Percentiles rank a stretch among this genome's conserved stretches.
phyloP scores from a whole-genome alignment of 1,140 invertebrate genomes.

The Lutraria rhynchaena region DNA sequence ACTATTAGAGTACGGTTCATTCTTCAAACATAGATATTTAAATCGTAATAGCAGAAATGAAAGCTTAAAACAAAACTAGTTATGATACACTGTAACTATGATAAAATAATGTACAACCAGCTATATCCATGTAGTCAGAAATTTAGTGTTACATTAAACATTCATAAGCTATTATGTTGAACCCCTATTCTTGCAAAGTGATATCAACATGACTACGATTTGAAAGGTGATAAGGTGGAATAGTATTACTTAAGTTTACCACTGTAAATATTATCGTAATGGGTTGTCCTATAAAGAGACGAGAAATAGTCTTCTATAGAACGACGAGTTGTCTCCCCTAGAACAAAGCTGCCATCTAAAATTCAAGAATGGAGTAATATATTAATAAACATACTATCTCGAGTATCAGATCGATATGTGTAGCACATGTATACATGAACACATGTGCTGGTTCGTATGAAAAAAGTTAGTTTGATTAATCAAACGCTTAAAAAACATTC shows the following conservation, averaged over 20 bases:
- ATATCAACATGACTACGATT: too few species aligned
- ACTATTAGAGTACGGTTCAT: neutral
- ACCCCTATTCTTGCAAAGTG: too few species aligned
- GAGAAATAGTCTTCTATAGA: conserved; percentile 21
- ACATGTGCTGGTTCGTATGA: too few species aligned
- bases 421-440: too few species aligned
- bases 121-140: neutral
- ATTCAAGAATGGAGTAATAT: neutral
- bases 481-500: neutral
- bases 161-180: neutral
- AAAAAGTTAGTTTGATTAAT: neutral
- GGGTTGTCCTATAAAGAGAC: neutral
- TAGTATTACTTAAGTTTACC: too few species aligned
- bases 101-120: neutral
- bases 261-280: neutral
- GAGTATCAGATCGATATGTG: too few species aligned
- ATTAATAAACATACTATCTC: neutral
- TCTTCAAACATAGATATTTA: neutral
- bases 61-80: neutral
- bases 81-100: too few species aligned
- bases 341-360: conserved; percentile 15
- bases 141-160: neutral
- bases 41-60: neutral
- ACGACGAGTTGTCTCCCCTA: conserved; percentile 13
- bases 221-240: too few species aligned